Base-by-base conservation (phyloP, 1,140 invertebrate genomes). In the Conus ventricosus region DNA sequence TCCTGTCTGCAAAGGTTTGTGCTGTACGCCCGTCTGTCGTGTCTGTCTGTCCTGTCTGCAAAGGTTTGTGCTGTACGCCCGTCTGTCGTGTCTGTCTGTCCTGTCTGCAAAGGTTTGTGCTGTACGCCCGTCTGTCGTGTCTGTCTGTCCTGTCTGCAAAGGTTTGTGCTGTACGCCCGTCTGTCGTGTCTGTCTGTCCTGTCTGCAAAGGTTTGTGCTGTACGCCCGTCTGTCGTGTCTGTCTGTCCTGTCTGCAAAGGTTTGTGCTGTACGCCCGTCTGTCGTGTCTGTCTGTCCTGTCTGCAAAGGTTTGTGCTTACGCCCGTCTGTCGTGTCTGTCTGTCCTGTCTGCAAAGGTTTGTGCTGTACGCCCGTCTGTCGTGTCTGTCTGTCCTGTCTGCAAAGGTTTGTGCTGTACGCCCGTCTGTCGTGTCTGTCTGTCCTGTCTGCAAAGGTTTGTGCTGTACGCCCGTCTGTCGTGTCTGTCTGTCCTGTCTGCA, bases 291-390 rank as follows among this genome's bases (percentile, higher is more conserved):
- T 71, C 95, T 99, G 98, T 96, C 98, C 97, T 95, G 97, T 98
- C 94, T 99, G 98, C 95, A 97, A 97, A 96, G 97, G 98, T 98
- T 96, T 92, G 92, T n/a, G n/a, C n/a, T n/a, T 89, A 11, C 7
- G 23, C 20, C 67, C 6, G 23, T 23, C 23, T 71, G 23, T 10
- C 67, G 0, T 63, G 10, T 63, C 11, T n/a, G 67, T 71, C 95
- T 99, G 98, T 96, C 98, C 97, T 95, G 97, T 98, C 94, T 99
- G 98, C 95, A 97, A 97, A 96, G 97, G 98, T 98, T 96, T 92
- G 92, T n/a, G n/a, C n/a, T n/a, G n/a, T 89, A 11, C 7, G 23
- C 20, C 67, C 6, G 23, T 23, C 23, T 71, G 23, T 10, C 67
- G 0, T 63, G 10, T 63, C 11, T n/a, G 67, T 71, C 95, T 99